A percentile compares a stretch with the other conserved stretches of the same genome.
phyloP scores from a whole-genome alignment of 2,888 invertebrate species.

The Tethea ocularis region DNA sequence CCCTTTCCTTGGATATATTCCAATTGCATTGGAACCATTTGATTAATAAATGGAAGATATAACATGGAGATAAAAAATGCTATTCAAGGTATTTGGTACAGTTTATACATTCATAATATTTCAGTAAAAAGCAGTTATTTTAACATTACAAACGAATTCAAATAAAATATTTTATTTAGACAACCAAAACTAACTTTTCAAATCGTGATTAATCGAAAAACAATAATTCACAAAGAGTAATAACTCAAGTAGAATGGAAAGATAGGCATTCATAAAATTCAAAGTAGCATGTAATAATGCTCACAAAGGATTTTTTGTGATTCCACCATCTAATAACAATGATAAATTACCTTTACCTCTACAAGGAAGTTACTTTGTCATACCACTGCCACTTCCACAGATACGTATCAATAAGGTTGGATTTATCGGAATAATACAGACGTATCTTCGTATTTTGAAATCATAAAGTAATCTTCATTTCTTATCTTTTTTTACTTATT shows the following conservation, averaged over 20 bases:
- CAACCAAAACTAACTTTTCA: neutral
- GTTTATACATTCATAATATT: too few species aligned
- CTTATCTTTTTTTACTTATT: too few species aligned
- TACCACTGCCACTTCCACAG: neutral
- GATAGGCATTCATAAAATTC: neutral
- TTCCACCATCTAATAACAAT: neutral
- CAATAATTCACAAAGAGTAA: conserved; percentile 1
- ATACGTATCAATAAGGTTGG: neutral
- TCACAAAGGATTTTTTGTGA: neutral
- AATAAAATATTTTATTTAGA: too few species aligned
- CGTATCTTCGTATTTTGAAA: neutral
- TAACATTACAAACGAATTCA: too few species aligned
- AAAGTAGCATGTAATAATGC: neutral
- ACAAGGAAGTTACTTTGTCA: neutral
- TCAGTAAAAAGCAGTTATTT: too few species aligned
- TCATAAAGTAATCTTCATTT: neutral
- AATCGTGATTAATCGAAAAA: neutral
- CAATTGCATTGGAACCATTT: neutral
- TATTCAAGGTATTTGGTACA: too few species aligned
- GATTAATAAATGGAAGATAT: too few species aligned
- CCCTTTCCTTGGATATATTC: neutral
- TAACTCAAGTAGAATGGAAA: neutral
- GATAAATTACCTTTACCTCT: conserved; percentile 1
- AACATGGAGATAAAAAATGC: too few species aligned
- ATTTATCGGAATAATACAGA: neutral